A percentile compares a stretch with the other conserved stretches of the same genome.
These are phyloP conservation scores for Dorcus parallelipipedus DNA, from an alignment of 2,888 invertebrate species.

Conservation along the genomic window DNA sequence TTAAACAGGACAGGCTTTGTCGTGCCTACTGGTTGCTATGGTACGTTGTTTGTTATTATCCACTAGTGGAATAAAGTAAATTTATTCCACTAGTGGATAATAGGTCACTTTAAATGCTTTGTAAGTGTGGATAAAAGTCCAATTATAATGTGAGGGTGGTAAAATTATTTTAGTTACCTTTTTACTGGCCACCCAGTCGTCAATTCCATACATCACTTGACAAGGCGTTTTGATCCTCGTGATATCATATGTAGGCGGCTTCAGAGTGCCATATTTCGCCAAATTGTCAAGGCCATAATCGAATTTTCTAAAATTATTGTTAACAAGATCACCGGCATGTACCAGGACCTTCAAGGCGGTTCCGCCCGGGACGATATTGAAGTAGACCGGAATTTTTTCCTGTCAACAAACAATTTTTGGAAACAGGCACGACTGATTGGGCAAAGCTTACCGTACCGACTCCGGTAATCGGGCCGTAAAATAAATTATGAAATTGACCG, in stretches of 20 bases:
- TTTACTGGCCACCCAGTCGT: slow-evolving; percentile 60
- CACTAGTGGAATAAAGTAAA: too few relatives aligned
- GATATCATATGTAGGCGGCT: slow-evolving; percentile 58
- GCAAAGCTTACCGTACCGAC: slow-evolving; percentile 37
- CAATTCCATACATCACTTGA: slow-evolving; percentile 59
- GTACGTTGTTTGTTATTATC: too few relatives aligned
- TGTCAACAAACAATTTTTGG: slow-evolving; percentile 20
- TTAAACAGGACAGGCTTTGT: too few relatives aligned
- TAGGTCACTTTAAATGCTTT: too few relatives aligned
- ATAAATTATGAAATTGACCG: slow-evolving; percentile 37
- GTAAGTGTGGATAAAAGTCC: too few relatives aligned
- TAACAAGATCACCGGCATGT: slow-evolving; percentile 40
- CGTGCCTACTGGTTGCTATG: too few relatives aligned
- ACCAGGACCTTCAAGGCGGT: slow-evolving; percentile 41
- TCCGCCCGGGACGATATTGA: slow-evolving; percentile 44
- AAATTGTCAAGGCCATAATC: slow-evolving; percentile 54
- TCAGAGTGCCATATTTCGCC: slow-evolving; percentile 50
- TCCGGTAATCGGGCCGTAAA: slow-evolving; percentile 42
- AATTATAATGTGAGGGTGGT: too few relatives aligned
- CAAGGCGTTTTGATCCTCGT: slow-evolving; percentile 59
- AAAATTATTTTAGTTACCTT: slow-evolving; percentile 44
- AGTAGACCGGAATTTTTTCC: slow-evolving; percentile 43
- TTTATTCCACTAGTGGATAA: too few relatives aligned
- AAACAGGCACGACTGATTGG: not conserved
- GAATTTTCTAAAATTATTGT: slow-evolving; percentile 55